Base-by-base conservation (phyloP, 2,113 vertebrate genomes). In the Pao palembangensis region DNA sequence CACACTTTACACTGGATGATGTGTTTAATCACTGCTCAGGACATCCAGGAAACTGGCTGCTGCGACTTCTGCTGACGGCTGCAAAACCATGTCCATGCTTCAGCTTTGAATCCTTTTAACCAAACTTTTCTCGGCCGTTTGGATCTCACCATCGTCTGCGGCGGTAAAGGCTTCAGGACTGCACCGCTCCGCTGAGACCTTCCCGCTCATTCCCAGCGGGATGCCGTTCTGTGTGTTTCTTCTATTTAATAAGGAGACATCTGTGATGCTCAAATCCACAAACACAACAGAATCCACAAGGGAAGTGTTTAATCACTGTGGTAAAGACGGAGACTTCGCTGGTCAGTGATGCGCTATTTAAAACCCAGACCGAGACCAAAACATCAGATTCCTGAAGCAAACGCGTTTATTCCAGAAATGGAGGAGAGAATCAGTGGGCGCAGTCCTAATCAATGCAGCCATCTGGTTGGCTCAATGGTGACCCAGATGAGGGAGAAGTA, bases 1-100 rank as follows among this genome's bases (percentile, higher is more conserved):
- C n/a, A 49, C 48, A 16, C 54, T 57, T 57, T 53, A 75, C 44
- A 46, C 63, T 54, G 67, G 71, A 74, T 82, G 59, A 75, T 85
- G 54, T 6, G 51, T 15, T 28, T 69, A 61, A 71, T 73, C 58
- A 38, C 46, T 4, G 34, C 44, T 18, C 21, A 67, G 50, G 43
- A 54, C 17, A 48, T 55, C 17, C 34, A 38, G 34, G 34, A 38
- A 38, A 38, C 25, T 1, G 25, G 25, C 4, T 28, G 25, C 21
- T 23, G 21, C 21, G 21, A 2, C 21, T 23, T 23, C 21, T 23
- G 21, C 21, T 23, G 21, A 23, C 21, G 2, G 21, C 21, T 23
- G 21, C 21, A 23, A 2, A 23, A 23, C 3, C 21, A 23, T 23
- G 2, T 23, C 3, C 21, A 23, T 23, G 21, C 21, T 23, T 23